These are phyloP conservation scores for Caenorhabditis sp. DNA, from an alignment of 2,888 invertebrate species.

Conservation along the genomic window DNA sequence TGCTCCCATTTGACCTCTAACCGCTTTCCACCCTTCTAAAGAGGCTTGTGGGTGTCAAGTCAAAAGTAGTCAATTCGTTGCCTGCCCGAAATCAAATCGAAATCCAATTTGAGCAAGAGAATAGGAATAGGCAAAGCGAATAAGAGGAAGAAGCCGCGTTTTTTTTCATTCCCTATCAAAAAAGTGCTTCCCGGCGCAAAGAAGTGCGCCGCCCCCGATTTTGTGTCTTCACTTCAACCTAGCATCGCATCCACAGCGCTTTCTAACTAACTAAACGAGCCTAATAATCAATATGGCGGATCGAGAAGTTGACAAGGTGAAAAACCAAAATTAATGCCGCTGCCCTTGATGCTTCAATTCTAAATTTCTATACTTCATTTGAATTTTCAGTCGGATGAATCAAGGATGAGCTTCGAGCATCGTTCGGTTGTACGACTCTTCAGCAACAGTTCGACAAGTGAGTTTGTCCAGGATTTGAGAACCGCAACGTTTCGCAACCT, in stretches of 20 bases:
- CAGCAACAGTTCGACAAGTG: slow-evolving; percentile 71
- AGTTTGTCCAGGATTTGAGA: too few species aligned
- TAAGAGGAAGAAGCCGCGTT: not conserved
- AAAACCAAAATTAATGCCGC: too few species aligned
- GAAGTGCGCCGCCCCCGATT: slow-evolving; percentile 38
- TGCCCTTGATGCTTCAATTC: too few species aligned
- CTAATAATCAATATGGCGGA: slow-evolving; percentile 47
- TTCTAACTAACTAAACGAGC: slow-evolving; percentile 23
- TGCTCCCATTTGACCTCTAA: slow-evolving; percentile 39
- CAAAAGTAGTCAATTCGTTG: slow-evolving; percentile 36
- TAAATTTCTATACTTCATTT: slow-evolving; percentile 7
- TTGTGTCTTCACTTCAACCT: slow-evolving; percentile 21
- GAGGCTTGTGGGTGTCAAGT: slow-evolving; percentile 33
- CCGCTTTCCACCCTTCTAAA: slow-evolving; percentile 15
- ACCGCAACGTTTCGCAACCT: too few species aligned
- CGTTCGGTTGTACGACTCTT: slow-evolving; percentile 72
- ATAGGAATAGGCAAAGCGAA: slow-evolving; percentile 23
- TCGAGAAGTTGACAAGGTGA: slow-evolving; percentile 38
- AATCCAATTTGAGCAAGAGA: slow-evolving; percentile 46
- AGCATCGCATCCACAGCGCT: too few species aligned
- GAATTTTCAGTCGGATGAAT: slow-evolving; percentile 60
- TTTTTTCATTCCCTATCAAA: slow-evolving; percentile 7
- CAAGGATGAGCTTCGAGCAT: slow-evolving; percentile 71
- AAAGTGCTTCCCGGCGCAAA: slow-evolving; percentile 11
- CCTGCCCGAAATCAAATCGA: slow-evolving; percentile 17